Evolutionary conservation across 2,113 vertebrate genomes (phyloP), one percentile per base, ranked within the genome.

Genomic region (Otis tarda): DNA sequence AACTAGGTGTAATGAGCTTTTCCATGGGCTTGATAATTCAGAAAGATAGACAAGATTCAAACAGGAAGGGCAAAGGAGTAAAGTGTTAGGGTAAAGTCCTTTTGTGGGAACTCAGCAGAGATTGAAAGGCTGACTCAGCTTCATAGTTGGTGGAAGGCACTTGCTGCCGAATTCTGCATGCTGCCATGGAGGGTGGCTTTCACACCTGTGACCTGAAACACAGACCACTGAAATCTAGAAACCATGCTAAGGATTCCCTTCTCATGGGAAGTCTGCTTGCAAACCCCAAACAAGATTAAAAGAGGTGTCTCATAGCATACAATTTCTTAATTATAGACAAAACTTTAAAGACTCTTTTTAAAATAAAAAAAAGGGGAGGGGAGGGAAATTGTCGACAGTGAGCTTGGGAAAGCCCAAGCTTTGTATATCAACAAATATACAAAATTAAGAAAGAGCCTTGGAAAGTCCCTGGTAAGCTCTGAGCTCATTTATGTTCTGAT

Each of bases 401-500:
- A 94, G 31, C 67, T 86, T 94, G 91, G 74, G 81, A 94, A 92
- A 87, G 50, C 9, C 67, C 69, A 65, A 78, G n/a, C 87, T 93
- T 95, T 27, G n/a, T n/a, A n/a, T n/a, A 76, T 87, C 49, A 87
- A 79, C 65, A 89, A 87, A 55, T 41, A 39, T 0, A 53, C 24
- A 57, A 53, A 94, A 90, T 92, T 80, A 95, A 80, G 77, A 59
- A 31, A n/a, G 68, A 56, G 47, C 25, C 30, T 82, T 94, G 95
- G 93, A 93, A 96, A 96, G 78, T 94, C 87, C 91, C 77, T 95
- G 45, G 83, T 95, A 52, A 96, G 55, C 41, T 94, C 15, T 67
- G 35, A 83, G 45, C 55, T 91, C 49, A 31, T 91, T 87, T 94
- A 43, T 57, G 14, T 20, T 63, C 22, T 64, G 63, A 24, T 16